phyloP scores from a whole-genome alignment of 2,797 vertebrate species.

The Urosaurus nigricauda region DNA sequence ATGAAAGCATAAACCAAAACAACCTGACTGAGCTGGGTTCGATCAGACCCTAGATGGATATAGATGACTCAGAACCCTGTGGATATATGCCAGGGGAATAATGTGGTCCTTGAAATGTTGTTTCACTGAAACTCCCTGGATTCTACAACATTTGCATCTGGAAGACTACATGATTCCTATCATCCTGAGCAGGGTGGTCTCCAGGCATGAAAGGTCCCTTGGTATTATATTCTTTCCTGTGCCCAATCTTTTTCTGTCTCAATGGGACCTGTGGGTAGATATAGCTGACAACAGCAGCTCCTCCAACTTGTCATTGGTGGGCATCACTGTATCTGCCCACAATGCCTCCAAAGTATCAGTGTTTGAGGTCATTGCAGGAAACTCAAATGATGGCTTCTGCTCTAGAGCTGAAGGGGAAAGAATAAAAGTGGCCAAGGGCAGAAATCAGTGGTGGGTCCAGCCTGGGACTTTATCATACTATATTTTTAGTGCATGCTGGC shows the following conservation, averaged over 20 bases:
- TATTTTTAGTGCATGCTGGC: too few species aligned
- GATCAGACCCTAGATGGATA: background rate
- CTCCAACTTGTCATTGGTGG: background rate
- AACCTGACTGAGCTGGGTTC: background rate
- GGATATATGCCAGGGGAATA: background rate
- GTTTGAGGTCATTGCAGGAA: background rate
- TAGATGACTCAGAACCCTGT: background rate
- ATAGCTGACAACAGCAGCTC: too few species aligned
- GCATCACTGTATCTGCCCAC: background rate
- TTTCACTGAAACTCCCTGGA: too few species aligned
- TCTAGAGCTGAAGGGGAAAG: too few species aligned
- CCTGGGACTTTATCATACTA: too few species aligned
- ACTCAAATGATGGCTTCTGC: background rate
- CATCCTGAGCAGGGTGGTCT: background rate
- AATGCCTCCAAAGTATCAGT: background rate
- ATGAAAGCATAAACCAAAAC: background rate
- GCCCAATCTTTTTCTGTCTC: background rate
- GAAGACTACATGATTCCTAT: too few species aligned
- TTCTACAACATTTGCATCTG: too few species aligned
- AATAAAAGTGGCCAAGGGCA: background rate
- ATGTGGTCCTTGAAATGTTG: too few species aligned
- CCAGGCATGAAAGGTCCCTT: background rate
- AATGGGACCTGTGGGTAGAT: background rate
- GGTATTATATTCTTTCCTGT: too few species aligned
- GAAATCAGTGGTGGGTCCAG: background rate